phyloP scores from a whole-genome alignment of 2,797 vertebrate genomes.

The Lepilemur septentrionalis region DNA sequence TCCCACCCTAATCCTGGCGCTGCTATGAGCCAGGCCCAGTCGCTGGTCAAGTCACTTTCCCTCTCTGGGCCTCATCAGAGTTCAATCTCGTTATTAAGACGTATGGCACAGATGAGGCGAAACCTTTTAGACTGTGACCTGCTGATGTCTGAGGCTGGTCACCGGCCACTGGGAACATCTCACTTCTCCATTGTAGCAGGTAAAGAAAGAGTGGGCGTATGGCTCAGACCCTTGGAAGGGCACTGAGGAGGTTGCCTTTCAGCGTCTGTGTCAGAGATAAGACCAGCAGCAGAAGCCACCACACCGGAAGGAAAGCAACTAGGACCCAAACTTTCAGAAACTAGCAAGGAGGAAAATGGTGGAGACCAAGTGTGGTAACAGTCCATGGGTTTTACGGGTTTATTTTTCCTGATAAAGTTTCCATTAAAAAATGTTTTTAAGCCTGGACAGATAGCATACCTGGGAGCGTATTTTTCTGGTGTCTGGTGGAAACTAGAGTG shows the following conservation, averaged over 20 bases:
- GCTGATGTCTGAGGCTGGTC: background rate
- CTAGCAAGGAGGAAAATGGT: background rate
- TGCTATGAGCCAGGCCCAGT: too few relatives aligned
- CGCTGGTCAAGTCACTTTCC: background rate
- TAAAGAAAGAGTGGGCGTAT: fast-evolving
- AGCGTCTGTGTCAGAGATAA: background rate
- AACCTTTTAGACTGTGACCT: background rate
- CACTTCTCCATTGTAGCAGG: background rate
- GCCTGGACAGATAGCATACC: background rate
- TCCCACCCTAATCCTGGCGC: background rate
- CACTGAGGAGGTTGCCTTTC: background rate
- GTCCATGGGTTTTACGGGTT: background rate
- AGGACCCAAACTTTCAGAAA: too few relatives aligned
- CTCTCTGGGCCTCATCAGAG: background rate
- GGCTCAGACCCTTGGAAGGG: background rate
- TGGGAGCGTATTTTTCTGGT: background rate
- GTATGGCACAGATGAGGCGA: background rate
- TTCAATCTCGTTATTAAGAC: background rate
- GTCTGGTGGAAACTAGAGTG: background rate
- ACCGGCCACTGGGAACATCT: background rate
- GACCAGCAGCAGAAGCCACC: background rate
- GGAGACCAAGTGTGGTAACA: background rate
- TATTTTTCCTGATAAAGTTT: background rate
- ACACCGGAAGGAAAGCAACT: background rate
- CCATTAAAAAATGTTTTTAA: background rate